Evolutionary conservation across 2,888 invertebrate species (phyloP).

Genomic region (Lithophane semibrunnea): DNA sequence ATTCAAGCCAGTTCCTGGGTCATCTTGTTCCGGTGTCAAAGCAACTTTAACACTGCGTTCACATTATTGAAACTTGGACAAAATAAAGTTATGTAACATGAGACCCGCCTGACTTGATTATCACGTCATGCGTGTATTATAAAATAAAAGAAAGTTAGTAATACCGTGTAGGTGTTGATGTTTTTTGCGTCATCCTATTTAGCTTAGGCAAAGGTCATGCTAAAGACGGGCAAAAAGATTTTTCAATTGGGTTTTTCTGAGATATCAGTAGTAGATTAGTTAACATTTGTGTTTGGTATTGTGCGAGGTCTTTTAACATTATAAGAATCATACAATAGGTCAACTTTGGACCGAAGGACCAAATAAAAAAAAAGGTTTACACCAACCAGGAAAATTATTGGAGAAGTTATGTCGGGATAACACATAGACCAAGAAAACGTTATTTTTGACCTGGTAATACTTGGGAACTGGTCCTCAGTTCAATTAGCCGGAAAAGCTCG

Average conservation of each 20-base stretch:
- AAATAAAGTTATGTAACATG: slow-evolving; percentile 51
- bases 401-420: neutral
- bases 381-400: neutral
- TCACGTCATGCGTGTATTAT: slow-evolving; percentile 52
- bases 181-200: neutral
- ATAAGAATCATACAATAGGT: neutral
- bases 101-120: slow-evolving; percentile 43
- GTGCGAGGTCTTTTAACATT: neutral
- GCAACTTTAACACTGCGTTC: slow-evolving; percentile 36
- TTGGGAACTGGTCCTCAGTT: too few species aligned
- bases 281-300: neutral
- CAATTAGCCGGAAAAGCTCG: neutral
- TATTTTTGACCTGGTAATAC: neutral
- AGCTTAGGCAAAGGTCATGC: slow-evolving; percentile 14
- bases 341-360: too few species aligned
- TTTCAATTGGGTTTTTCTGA: slow-evolving; percentile 1
- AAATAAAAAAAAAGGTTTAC: neutral
- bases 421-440: neutral
- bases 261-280: neutral
- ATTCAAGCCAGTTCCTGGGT: slow-evolving; percentile 10
- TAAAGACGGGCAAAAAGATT: neutral
- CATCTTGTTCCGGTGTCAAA: slow-evolving; percentile 42
- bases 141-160: slow-evolving; percentile 55
- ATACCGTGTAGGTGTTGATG: slow-evolving; percentile 16
- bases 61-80: slow-evolving; percentile 33